Percentiles rank a stretch among this genome's conserved stretches.
phyloP scores from a whole-genome alignment of 1,140 invertebrate species.

The Papilio glaucus region DNA sequence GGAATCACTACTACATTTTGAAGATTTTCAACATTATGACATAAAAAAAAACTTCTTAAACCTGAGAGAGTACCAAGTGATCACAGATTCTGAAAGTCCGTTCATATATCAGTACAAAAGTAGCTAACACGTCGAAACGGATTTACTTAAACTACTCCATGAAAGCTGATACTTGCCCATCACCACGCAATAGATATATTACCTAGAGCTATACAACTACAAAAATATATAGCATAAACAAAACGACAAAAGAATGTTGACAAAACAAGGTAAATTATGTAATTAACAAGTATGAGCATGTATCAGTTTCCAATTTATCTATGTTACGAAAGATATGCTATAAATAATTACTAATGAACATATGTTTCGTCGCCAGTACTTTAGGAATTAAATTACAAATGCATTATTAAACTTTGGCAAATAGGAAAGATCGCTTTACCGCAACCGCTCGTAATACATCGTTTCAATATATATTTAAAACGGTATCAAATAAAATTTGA shows the following conservation, averaged over 20 bases:
- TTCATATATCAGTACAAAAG: conserved; percentile 78
- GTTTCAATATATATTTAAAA: conserved; percentile 50
- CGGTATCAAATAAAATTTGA: conserved; percentile 64
- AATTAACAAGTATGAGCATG: conserved; percentile 58
- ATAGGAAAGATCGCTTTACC: conserved; percentile 54
- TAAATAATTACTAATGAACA: conserved; percentile 54
- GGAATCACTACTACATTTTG: conserved; percentile 60
- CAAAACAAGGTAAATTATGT: background rate
- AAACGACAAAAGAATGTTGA: conserved; percentile 37
- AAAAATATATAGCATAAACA: conserved; percentile 34
- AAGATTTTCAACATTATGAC: conserved; percentile 68
- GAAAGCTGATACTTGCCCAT: conserved; percentile 75
- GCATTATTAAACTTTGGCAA: conserved; percentile 77
- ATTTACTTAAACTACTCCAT: conserved; percentile 67
- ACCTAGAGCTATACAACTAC: conserved; percentile 20
- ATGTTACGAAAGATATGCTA: conserved; percentile 72
- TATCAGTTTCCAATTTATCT: conserved; percentile 66
- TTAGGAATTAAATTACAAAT: conserved; percentile 70
- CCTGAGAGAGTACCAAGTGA: conserved; percentile 82
- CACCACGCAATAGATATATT: conserved; percentile 34
- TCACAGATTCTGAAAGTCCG: conserved; percentile 81
- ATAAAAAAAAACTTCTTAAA: conserved; percentile 78
- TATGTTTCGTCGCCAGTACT: conserved; percentile 67
- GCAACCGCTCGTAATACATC: conserved; percentile 52
- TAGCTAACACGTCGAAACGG: conserved; percentile 75